Evolutionary conservation across 2,113 vertebrate species (phyloP), one percentile per base, ranked within the genome.

Genomic region (Indicator indicator): DNA sequence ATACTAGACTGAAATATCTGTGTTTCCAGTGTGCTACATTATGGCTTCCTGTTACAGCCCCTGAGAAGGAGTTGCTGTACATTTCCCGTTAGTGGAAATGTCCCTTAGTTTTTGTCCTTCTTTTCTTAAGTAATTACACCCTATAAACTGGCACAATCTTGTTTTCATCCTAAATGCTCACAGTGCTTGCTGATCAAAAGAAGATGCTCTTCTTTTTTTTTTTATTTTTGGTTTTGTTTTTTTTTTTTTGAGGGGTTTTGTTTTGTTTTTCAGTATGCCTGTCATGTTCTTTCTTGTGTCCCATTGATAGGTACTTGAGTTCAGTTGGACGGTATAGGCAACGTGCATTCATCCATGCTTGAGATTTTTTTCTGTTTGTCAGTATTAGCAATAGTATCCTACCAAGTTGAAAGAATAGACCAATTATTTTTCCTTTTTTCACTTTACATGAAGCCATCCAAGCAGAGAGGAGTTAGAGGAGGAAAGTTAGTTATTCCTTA

Each of bases 181-280:
- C 4, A 54, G 15, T 38, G 11, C 9, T 40, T 71, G 4, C 14
- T 33, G 11, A 21, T 64, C 26, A 58, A 67, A 74, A 83, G 19
- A 59, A 74, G 28, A 54, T 20, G 3, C 3, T 74, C 6, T 70
- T 64, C 3, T 74, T 5, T 70, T 64, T 64, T 12, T 5, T 1
- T 52, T 82, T 72, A 52, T 23, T 38, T 0, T 18, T n/a, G n/a
- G n/a, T 36, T 36, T 36, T 36, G 36, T 36, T 50, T 24, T 10
- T 52, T 52, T 52, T 21, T 20, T 52, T 52, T 52, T 52, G 11
- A 52, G 23, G 50, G 23, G 23, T 20, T 59, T 52, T 26, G 50
- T 26, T 63, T 78, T 2, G 3, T 52, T 54, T 70, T 62, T 65
- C 1, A 0, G 1, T 56, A 28, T 28, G 2, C 32, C 26, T 59